These are phyloP conservation scores for Balaenoptera acutorostrata DNA, from an alignment of 2,113 vertebrate genomes.

Conservation along the genomic window DNA sequence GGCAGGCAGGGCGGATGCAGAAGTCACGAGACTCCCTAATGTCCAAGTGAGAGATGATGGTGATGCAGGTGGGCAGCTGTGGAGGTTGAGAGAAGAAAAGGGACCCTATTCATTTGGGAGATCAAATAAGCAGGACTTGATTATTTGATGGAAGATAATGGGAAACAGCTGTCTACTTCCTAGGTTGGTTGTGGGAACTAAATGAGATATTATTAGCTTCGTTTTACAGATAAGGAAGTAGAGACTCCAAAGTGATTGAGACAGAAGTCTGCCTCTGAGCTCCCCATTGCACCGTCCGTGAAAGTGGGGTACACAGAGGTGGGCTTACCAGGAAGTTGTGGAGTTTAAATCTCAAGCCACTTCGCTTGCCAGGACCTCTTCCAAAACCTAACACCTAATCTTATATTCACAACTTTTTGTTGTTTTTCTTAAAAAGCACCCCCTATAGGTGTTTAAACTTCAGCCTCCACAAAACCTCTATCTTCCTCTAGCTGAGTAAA, in stretches of 20 bases:
- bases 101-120: background rate
- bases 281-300: accelerated
- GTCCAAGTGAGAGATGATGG: background rate
- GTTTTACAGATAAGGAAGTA: background rate
- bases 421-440: background rate
- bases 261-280: background rate
- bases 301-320: accelerated
- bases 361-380: background rate
- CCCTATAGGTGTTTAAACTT: background rate
- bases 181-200: background rate
- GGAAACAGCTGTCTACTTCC: background rate
- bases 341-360: background rate
- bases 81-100: background rate
- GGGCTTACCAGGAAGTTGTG: background rate
- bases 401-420: background rate
- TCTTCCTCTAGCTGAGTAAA: background rate
- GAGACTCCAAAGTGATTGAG: background rate
- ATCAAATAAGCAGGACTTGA: background rate
- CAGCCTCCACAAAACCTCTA: background rate
- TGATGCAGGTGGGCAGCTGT: background rate
- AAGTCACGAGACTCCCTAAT: background rate
- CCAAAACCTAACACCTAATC: background rate
- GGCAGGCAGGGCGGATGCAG: background rate
- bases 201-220: background rate
- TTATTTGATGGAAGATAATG: background rate